phyloP scores from a whole-genome alignment of 2,888 invertebrate genomes.

The Malacosoma neustria region DNA sequence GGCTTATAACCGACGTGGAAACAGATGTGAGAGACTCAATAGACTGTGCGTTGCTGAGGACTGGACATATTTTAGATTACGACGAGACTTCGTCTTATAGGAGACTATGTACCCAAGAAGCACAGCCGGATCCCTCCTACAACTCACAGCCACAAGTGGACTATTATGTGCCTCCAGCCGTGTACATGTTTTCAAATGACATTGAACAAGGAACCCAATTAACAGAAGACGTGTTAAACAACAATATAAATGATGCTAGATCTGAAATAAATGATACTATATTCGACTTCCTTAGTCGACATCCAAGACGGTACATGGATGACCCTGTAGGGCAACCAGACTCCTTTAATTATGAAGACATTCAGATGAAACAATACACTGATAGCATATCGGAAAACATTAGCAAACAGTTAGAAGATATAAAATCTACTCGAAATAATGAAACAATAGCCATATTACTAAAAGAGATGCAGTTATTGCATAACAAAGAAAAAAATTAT shows the following conservation, averaged over 20 bases:
- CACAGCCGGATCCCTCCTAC: neutral
- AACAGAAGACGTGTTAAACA: neutral
- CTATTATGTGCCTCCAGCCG: neutral
- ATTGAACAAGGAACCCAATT: neutral
- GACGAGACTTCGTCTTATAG: neutral
- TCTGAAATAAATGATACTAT: neutral
- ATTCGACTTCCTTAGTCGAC: neutral
- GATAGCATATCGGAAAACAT: neutral
- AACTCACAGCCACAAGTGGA: neutral
- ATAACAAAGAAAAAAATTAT: neutral
- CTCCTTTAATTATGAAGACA: neutral
- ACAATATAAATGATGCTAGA: neutral
- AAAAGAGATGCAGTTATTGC: neutral
- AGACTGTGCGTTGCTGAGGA: conserved; percentile 48
- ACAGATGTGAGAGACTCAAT: conserved; percentile 47
- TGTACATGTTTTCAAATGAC: neutral
- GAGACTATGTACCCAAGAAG: neutral
- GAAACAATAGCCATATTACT: conserved; percentile 13
- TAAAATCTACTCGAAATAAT: conserved; percentile 14
- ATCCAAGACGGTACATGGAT: too few relatives aligned
- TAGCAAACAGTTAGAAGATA: conserved; percentile 5
- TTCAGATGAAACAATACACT: neutral
- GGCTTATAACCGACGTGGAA: conserved; percentile 44
- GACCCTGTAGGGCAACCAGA: too few relatives aligned
- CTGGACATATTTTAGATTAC: conserved; percentile 29